Base-by-base conservation (phyloP, 2,888 invertebrate genomes). In the Tillus elongatus region DNA sequence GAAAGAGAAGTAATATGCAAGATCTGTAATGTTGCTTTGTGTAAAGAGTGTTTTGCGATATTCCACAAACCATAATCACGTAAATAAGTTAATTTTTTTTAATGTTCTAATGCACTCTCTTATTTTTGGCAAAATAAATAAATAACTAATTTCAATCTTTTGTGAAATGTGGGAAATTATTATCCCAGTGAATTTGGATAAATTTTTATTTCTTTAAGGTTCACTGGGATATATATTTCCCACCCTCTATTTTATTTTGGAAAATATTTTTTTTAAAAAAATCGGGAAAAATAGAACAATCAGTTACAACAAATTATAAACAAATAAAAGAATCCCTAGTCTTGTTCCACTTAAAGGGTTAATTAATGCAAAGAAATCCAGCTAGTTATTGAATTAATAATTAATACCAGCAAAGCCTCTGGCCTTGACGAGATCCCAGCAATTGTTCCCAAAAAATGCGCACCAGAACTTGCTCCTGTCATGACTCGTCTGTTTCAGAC, bases 51-150 rank as follows among this genome's bases (percentile, higher is more conserved):
- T 30, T 30, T 30, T 12, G 9, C 30, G 13, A 13, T 30, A 2
- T 30, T 30, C 30, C 30, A 30, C 30, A 30, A 30, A 30, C 11
- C 24, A 19, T 19, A n/a, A n/a, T n/a, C n/a, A n/a, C n/a, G n/a
- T n/a, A n/a, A n/a, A n/a, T n/a, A 19, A 19, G 24, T 19, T 19
- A 8, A 8, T 6, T 19, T 19, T 19, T 19, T 8, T 19, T 19
- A 19, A 8, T 19, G 6, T 19, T 19, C n/a, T 19, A 8, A 19
- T 19, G 6, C 24, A 19, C 6, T 8, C 24, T 19, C 6, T 19
- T 19, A 19, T n/a, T 8, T 19, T 8, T 19, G n/a, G 6, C 6
- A 8, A 19, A 8, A 19, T 19, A 19, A 8, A 19, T n/a, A n/a
- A n/a, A n/a, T n/a, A n/a, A n/a, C n/a, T n/a, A n/a, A n/a, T 19